These are phyloP conservation scores for Drosophila villosipedis DNA, from an alignment of 2,888 invertebrate genomes.

Conservation along the genomic window DNA sequence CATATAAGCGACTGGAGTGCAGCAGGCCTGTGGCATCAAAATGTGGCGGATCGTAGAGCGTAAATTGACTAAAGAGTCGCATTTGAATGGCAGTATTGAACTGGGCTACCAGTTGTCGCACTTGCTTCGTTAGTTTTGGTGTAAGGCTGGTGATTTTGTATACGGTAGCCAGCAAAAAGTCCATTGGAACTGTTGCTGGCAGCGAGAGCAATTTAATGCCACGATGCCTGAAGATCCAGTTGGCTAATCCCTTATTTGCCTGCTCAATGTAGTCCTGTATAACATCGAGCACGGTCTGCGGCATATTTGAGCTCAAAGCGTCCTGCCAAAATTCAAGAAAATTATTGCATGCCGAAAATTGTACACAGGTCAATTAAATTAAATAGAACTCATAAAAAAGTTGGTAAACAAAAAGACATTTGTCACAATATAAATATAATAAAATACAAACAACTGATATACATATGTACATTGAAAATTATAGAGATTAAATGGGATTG, in stretches of 20 bases:
- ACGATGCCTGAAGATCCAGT: conserved; percentile 94
- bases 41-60: conserved; percentile 83
- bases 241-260: conserved; percentile 95
- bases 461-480: neutral
- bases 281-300: conserved; percentile 94
- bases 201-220: conserved; percentile 93
- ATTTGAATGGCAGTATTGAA: conserved; percentile 85
- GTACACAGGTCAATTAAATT: neutral
- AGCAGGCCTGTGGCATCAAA: conserved; percentile 84
- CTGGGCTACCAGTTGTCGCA: conserved; percentile 87
- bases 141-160: conserved; percentile 82
- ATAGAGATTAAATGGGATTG: neutral
- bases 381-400: neutral
- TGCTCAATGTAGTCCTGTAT: conserved; percentile 97
- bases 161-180: conserved; percentile 93
- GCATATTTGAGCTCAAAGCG: conserved; percentile 94
- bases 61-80: conserved; percentile 82
- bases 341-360: conserved; percentile 54
- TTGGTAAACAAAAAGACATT: neutral
- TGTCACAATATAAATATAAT: neutral
- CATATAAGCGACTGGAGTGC: conserved; percentile 82
- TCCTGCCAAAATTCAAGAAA: conserved; percentile 87
- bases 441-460: neutral
- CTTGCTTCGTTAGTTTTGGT: conserved; percentile 83
- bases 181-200: conserved; percentile 95